Conservation (phyloP, 2,113 vertebrate genomes). For the Sinocyclocheilus maitianheensis region DNA sequence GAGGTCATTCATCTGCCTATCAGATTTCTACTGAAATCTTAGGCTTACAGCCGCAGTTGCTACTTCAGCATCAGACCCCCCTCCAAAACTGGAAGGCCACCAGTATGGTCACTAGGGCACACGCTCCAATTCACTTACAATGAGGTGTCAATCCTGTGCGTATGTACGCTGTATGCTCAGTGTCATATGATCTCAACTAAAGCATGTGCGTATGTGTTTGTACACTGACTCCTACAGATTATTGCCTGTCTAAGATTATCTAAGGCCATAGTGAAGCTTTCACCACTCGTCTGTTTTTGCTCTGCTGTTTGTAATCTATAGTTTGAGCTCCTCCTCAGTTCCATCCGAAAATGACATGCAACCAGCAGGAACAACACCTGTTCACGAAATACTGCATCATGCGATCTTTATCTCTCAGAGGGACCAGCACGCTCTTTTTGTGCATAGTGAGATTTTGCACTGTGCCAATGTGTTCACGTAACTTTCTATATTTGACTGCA, state of each 20-base stretch:
- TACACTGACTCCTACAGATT: slow-evolving; percentile 24
- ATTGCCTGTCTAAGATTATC: slow-evolving; percentile 34
- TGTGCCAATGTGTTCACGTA: slow-evolving; percentile 34
- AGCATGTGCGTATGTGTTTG: slow-evolving; percentile 6
- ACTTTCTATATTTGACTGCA: slow-evolving; percentile 51
- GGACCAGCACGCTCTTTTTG: slow-evolving; percentile 38
- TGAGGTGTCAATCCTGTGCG: slow-evolving; percentile 37
- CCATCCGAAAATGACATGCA: slow-evolving; percentile 29
- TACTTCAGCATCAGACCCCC: slow-evolving; percentile 17
- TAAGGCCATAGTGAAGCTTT: slow-evolving; percentile 21
- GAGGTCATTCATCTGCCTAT: slow-evolving; percentile 33
- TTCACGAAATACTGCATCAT: slow-evolving; percentile 44
- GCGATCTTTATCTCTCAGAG: slow-evolving; percentile 37
- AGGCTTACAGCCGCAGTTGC: slow-evolving; percentile 16
- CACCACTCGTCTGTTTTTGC: slow-evolving; percentile 38
- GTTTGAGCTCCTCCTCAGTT: slow-evolving; percentile 45
- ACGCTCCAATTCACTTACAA: slow-evolving; percentile 15
- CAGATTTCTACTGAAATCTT: slow-evolving; percentile 34
- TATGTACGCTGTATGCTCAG: slow-evolving; percentile 10
- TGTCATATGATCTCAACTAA: slow-evolving; percentile 21
- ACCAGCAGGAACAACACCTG: slow-evolving; percentile 42
- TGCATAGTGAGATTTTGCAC: slow-evolving; percentile 40
- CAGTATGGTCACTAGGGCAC: slow-evolving; percentile 16
- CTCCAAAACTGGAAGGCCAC: slow-evolving; percentile 32
- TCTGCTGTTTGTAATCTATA: slow-evolving; percentile 34